These are phyloP conservation scores for Buathra laborator DNA, from an alignment of 2,888 invertebrate genomes.

Conservation along the genomic window DNA sequence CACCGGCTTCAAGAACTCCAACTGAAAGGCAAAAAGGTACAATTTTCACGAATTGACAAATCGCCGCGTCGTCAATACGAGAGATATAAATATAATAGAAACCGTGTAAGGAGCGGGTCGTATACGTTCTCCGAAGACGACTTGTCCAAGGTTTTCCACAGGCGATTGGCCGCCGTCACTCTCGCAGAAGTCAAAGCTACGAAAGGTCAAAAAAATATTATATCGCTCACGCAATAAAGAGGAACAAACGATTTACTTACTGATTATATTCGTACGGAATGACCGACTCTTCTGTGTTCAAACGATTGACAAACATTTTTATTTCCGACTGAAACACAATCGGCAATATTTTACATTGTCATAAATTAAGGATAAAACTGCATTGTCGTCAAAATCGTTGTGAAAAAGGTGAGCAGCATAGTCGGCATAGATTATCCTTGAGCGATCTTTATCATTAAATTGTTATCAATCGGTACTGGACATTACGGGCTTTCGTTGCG, in stretches of 20 bases:
- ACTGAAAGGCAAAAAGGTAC: constrained; percentile 81
- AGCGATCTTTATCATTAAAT: neutral
- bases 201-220: constrained; percentile 57
- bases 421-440: neutral
- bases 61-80: neutral
- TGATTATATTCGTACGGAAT: constrained; percentile 99
- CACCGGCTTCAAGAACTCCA: constrained; percentile 91
- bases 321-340: constrained; percentile 92
- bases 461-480: neutral
- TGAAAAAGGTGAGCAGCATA: neutral
- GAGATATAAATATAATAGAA: neutral
- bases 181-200: constrained; percentile 96
- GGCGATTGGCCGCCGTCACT: constrained; percentile 92
- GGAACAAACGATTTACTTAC: constrained; percentile 85
- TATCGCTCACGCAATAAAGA: no score
- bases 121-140: constrained; percentile 99
- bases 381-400: neutral
- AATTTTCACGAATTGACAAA: neutral
- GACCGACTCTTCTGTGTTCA: constrained; percentile 99
- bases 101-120: constrained; percentile 97
- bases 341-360: constrained; percentile 21
- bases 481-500: neutral
- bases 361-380: neutral
- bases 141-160: constrained; percentile 99
- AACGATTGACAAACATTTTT: constrained; percentile 96